These are phyloP conservation scores for Torymus texanus DNA, from an alignment of 2,888 invertebrate species.

Conservation along the genomic window DNA sequence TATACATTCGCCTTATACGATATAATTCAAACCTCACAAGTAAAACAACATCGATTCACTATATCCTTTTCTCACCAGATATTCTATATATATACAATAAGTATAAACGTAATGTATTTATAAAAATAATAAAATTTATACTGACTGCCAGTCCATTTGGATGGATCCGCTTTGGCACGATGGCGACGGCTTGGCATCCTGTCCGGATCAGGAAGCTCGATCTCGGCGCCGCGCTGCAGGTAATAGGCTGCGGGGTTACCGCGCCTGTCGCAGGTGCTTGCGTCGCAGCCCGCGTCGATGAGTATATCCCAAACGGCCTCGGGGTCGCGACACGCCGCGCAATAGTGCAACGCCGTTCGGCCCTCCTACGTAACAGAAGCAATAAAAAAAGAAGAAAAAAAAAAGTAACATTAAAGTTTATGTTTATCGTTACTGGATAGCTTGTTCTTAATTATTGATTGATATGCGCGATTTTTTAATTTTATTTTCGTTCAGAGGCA, in stretches of 20 bases:
- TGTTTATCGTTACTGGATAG: too few species aligned
- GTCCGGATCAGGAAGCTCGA: slow-evolving; percentile 76
- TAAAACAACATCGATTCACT: too few species aligned
- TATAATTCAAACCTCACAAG: too few species aligned
- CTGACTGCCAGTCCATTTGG: slow-evolving; percentile 40
- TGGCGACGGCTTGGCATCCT: slow-evolving; percentile 65
- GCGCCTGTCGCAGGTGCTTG: slow-evolving; percentile 78
- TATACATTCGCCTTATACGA: too few species aligned
- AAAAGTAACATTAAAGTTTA: neutral
- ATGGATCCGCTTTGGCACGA: slow-evolving; percentile 22
- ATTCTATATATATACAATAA: too few species aligned
- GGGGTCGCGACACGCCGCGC: slow-evolving; percentile 79
- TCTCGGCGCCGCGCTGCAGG: slow-evolving; percentile 77
- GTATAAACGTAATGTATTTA: too few species aligned
- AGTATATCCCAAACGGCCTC: slow-evolving; percentile 80
- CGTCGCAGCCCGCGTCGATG: slow-evolving; percentile 80
- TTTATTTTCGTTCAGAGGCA: too few species aligned
- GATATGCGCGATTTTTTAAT: too few species aligned
- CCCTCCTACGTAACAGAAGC: slow-evolving; percentile 77
- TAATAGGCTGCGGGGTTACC: slow-evolving; percentile 79
- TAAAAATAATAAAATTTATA: neutral
- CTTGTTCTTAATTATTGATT: too few species aligned
- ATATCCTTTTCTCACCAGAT: too few species aligned
- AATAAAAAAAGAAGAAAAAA: slow-evolving; percentile 20
- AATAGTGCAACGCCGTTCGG: slow-evolving; percentile 82